Base-by-base conservation (phyloP, 2,888 invertebrate genomes). In the Dynastes tityus region DNA sequence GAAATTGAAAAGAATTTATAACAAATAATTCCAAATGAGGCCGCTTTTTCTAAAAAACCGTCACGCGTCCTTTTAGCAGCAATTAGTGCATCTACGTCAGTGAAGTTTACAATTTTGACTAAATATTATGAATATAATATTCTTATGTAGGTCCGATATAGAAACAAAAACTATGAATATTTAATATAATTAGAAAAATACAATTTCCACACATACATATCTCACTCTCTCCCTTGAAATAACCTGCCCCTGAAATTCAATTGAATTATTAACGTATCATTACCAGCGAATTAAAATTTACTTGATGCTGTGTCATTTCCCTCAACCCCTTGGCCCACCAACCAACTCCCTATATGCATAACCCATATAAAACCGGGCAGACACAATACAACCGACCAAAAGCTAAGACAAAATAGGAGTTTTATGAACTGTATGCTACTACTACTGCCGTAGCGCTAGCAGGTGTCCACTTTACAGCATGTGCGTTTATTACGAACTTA, bases 241-340 rank as follows among this genome's bases (percentile, higher is more conserved):
- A 58, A 58, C 55, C 55, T 58, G 22, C 22, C 55, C 55, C 22
- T 8, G 22, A 73, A 40, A 73, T 58, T 29, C 55, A 53, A 70
- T 58, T 58, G 73, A 73, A 73, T 73, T 73, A 73, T 58, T 73
- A 73, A 73, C 73, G 58, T 29, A 37, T 73, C 73, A 73, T 73
- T 73, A 73, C 40, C 11, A 37, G 11, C 58, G 73, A 58, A 73
- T 73, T 73, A 73, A 73, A 73, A 58, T 58, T 73, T 40, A 58
- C 40, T 73, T 27, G 45, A 58, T 58, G 22, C 55, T 2, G 22
- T 58, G 22, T 58, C 16, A 58, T 22, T 16, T 22, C n/a, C 55
- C 55, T 16, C 22, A 8, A 45, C 8, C 45, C 11, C 45, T 45
- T 45, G 8, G 8, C 11, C 45, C 11, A 45, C 45, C 45, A 2